Percentiles rank a stretch among this genome's conserved stretches.
Evolutionary conservation across 2,113 vertebrate species (phyloP).

Genomic region (Thamnophis sirtalis): DNA sequence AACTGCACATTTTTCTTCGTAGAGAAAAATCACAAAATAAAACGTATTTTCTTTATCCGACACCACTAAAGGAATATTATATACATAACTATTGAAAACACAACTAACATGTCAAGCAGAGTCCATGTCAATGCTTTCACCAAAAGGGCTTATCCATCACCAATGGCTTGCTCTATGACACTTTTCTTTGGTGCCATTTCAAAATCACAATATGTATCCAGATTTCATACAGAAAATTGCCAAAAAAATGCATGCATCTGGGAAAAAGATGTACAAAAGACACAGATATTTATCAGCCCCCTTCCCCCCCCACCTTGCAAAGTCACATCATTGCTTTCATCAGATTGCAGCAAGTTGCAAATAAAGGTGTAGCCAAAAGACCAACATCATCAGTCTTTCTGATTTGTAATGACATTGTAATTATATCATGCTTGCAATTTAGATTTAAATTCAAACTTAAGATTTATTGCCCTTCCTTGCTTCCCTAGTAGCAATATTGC

Average conservation of each 20-base stretch:
- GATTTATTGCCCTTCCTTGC: neutral
- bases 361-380: neutral
- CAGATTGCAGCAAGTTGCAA: neutral
- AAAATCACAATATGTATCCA: neutral
- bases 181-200: neutral
- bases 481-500: neutral
- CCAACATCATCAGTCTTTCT: neutral
- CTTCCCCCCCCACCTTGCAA: neutral
- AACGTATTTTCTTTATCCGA: neutral
- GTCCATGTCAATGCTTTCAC: neutral
- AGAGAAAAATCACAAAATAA: neutral
- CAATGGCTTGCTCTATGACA: neutral
- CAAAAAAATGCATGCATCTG: neutral
- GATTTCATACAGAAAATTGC: neutral
- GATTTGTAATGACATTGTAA: neutral
- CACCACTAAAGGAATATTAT: neutral
- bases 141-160: neutral
- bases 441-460: neutral
- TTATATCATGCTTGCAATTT: neutral
- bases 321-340: neutral
- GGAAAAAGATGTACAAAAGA: neutral
- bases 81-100: neutral
- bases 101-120: neutral
- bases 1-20: neutral
- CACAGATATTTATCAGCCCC: neutral